Evolutionary conservation across 2,888 invertebrate genomes (phyloP).

Genomic region (Serrognathus titanus): DNA sequence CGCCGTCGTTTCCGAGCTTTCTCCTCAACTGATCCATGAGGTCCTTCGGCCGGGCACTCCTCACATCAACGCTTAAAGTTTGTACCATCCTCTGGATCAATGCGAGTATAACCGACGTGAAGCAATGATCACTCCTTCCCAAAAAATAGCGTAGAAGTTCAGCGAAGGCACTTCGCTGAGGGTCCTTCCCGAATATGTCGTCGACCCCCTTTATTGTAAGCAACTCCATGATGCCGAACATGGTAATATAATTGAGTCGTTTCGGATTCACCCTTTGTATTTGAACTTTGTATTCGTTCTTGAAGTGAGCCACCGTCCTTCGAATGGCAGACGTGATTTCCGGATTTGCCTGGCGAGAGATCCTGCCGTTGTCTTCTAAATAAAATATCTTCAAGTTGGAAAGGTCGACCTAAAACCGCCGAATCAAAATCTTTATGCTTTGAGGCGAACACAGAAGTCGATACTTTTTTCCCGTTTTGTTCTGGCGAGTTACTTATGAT

Average conservation of each 20-base stretch:
- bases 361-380: slow-evolving; percentile 60
- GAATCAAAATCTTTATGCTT: too few relatives aligned
- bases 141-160: slow-evolving; percentile 41
- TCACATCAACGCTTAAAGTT: slow-evolving; percentile 27
- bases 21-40: slow-evolving; percentile 54
- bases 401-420: slow-evolving; percentile 37
- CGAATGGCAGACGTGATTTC: slow-evolving; percentile 53
- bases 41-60: background rate
- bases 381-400: slow-evolving; percentile 45
- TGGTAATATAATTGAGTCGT: background rate
- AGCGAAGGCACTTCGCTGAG: slow-evolving; percentile 23
- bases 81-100: background rate
- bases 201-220: background rate
- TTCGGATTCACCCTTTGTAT: slow-evolving; percentile 7
- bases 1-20: slow-evolving; percentile 78
- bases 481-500: slow-evolving; percentile 47
- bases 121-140: slow-evolving; percentile 45
- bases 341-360: slow-evolving; percentile 52
- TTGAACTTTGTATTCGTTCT: background rate
- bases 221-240: background rate
- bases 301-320: slow-evolving; percentile 1
- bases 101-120: slow-evolving; percentile 21
- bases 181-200: slow-evolving; percentile 6
- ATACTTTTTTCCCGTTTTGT: too few relatives aligned
- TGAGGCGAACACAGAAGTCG: too few relatives aligned